Conservation (phyloP, 2,888 invertebrate genomes). For the Hofmannophila pseudospretella region DNA sequence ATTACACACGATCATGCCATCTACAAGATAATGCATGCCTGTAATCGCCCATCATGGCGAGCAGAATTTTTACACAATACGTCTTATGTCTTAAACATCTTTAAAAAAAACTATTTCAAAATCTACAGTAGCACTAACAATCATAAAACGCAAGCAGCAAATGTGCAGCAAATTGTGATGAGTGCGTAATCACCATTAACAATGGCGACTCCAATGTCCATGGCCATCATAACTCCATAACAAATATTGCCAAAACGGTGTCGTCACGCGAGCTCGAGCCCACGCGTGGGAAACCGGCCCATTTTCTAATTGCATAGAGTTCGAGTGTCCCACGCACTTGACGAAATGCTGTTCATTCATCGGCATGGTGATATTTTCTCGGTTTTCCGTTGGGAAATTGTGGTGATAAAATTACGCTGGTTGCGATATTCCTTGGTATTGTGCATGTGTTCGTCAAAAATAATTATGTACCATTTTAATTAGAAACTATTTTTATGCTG, state of each 20-base stretch:
- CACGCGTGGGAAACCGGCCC: slow-evolving; percentile 7
- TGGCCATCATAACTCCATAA: slow-evolving; percentile 7
- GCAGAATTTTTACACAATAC: too few species aligned
- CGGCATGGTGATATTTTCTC: slow-evolving; percentile 23
- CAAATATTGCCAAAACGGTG: slow-evolving; percentile 8
- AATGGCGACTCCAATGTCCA: slow-evolving; percentile 2
- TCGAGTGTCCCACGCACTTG: slow-evolving; percentile 21
- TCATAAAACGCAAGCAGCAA: too few species aligned
- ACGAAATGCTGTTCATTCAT: slow-evolving; percentile 18
- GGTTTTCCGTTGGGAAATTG: slow-evolving; percentile 33
- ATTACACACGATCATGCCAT: too few species aligned
- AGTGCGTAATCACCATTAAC: slow-evolving; percentile 1
- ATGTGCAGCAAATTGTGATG: too few species aligned
- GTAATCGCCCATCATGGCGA: too few species aligned
- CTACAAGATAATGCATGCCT: too few species aligned
- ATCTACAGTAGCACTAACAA: too few species aligned
- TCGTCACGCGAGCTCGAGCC: slow-evolving; percentile 4
- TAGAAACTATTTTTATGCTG: too few species aligned
- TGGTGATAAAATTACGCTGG: slow-evolving; percentile 15
- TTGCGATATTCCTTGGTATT: background rate
- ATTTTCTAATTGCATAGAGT: slow-evolving; percentile 1
- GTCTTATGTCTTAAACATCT: too few species aligned
- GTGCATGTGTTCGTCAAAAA: background rate
- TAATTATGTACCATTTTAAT: too few species aligned
- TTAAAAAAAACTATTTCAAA: too few species aligned